A percentile compares a stretch with the other conserved stretches of the same genome.
Evolutionary conservation across 92 coral and sea anemone genomes (phyloP).

Genomic region (Parazoanthus darwini): DNA sequence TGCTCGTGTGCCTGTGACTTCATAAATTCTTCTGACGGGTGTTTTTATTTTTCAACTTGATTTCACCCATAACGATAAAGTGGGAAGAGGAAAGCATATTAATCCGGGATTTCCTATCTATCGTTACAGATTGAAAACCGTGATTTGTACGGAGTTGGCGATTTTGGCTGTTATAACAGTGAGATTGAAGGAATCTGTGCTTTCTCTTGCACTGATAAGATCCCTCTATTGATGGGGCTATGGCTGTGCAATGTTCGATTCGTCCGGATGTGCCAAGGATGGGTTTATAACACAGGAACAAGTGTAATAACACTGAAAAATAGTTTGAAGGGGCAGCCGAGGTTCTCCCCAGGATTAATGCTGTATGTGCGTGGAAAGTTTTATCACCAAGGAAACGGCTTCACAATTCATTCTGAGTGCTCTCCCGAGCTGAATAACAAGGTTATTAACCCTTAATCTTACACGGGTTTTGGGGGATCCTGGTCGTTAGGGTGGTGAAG

Average conservation of each 20-base stretch:
- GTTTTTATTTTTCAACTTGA: too few relatives aligned
- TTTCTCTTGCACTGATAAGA: background rate
- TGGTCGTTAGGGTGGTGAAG: too few relatives aligned
- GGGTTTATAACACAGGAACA: conserved; percentile 44
- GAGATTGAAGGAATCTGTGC: background rate
- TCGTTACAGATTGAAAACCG: conserved; percentile 5
- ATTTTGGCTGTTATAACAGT: background rate
- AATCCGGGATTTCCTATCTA: too few relatives aligned
- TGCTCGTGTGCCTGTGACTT: too few relatives aligned
- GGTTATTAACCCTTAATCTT: background rate
- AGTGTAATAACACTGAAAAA: conserved; percentile 35
- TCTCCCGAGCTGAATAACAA: background rate
- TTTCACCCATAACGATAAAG: background rate
- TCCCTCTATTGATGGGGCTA: background rate
- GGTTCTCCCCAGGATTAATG: conserved; percentile 39
- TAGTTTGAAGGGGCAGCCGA: conserved; percentile 28
- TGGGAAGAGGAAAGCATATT: background rate
- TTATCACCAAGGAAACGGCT: conserved; percentile 1
- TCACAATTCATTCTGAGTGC: background rate
- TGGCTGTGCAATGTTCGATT: conserved; percentile 12
- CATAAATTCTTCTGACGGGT: too few relatives aligned
- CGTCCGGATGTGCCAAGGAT: conserved; percentile 39
- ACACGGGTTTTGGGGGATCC: too few relatives aligned
- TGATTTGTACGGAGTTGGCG: background rate
- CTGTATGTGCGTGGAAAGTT: conserved; percentile 23